These are phyloP conservation scores for Macrosoma leucophasiata DNA, from an alignment of 2,888 invertebrate genomes.

Conservation along the genomic window DNA sequence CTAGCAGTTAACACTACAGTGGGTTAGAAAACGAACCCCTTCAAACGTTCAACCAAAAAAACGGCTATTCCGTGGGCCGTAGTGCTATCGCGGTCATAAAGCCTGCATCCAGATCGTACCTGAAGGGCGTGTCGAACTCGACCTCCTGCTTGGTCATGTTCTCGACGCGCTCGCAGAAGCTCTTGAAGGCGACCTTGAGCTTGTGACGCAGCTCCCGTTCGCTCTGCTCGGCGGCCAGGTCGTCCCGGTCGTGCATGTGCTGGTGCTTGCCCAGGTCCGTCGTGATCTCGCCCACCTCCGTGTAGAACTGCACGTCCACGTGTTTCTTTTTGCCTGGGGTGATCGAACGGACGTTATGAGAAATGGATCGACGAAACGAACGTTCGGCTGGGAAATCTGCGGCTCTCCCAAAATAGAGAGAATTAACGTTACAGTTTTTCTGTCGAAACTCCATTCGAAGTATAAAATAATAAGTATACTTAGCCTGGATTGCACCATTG, in stretches of 20 bases:
- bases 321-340: constrained; percentile 93
- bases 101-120: constrained; percentile 34
- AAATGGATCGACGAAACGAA: too few relatives aligned
- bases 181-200: constrained; percentile 97
- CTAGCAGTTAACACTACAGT: too few relatives aligned
- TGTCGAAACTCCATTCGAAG: too few relatives aligned
- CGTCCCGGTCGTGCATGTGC: constrained; percentile 99
- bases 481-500: too few relatives aligned
- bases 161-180: constrained; percentile 98
- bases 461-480: constrained; percentile 4
- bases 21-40: too few relatives aligned
- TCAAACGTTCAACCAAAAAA: too few relatives aligned
- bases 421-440: too few relatives aligned
- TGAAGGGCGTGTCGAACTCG: constrained; percentile 99
- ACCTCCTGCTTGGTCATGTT: constrained; percentile 96
- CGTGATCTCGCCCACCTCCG: constrained; percentile 99
- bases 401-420: too few relatives aligned
- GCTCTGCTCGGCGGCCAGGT: constrained; percentile 98
- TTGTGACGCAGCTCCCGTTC: constrained; percentile 97
- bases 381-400: too few relatives aligned
- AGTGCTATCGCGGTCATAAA: not conserved
- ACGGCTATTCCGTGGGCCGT: too few relatives aligned
- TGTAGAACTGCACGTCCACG: constrained; percentile 99
- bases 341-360: too few relatives aligned
- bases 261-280: constrained; percentile 99